Evolutionary conservation across 1,140 invertebrate species (phyloP), one percentile per base, ranked within the genome.

Genomic region (Limonius californicus): DNA sequence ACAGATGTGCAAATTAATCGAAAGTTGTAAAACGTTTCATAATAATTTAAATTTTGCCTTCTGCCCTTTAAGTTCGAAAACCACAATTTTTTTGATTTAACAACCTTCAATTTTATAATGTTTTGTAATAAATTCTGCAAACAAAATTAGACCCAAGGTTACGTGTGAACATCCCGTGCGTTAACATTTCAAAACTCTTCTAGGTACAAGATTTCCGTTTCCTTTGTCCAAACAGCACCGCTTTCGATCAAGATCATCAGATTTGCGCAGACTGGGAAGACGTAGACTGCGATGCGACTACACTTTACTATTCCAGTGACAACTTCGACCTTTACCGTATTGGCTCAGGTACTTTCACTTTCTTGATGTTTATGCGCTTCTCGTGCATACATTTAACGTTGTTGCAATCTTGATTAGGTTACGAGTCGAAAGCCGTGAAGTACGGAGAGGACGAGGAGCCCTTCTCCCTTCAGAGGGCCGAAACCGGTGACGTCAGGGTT

Each of bases 181-280:
- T 6, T 39, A 39, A 39, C 7, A 39, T 39, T 39, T 27, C 23
- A 27, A 39, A 39, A 39, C n/a, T 2, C n/a, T 9, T 39, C 35
- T 39, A 88, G 86, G 80, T 90, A 39, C 83, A 88, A 75, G 89
- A 91, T 79, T 89, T 85, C 78, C 85, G 89, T 68, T 95, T 95
- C 79, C 82, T 95, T 65, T 95, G 93, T 75, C 92, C 92, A 2
- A 94, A 95, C 70, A 90, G 92, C 64, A 96, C 93, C 0, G 86
- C 92, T 60, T 95, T 96, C 78, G 92, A 95, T 74, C 92, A 95
- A 74, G 92, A 94, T 72, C 90, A 91, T 57, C 91, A 94, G 76
- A 94, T 92, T 18, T 95, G 92, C 75, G 91, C 91, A 47, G 90
- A 92, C 72, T 94, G 91, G 91, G 89, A 88, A 62, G 91, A 94